A percentile compares a stretch with the other conserved stretches of the same genome.
Evolutionary conservation across 2,797 vertebrate genomes (phyloP).

Genomic region (Lagodon rhomboides): DNA sequence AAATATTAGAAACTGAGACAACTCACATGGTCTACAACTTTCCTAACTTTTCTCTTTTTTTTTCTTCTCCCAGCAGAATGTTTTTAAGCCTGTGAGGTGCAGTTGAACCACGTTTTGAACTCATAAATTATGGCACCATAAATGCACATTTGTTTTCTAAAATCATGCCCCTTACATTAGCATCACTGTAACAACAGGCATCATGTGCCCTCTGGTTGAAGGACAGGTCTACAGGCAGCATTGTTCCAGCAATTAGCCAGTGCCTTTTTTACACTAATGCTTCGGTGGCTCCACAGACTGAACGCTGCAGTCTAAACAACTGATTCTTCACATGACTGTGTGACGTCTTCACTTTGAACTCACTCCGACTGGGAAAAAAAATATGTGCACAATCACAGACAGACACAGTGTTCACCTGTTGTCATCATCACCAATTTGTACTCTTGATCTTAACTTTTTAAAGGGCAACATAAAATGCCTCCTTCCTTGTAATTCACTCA

Average conservation of each 20-base stretch:
- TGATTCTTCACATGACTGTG: background rate
- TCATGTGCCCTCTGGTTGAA: background rate
- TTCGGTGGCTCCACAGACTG: background rate
- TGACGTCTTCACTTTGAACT: background rate
- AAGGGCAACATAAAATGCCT: background rate
- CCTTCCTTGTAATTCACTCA: background rate
- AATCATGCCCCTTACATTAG: background rate
- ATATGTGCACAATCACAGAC: background rate
- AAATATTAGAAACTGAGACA: constrained; percentile 49
- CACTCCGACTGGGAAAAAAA: background rate
- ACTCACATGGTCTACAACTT: constrained; percentile 45
- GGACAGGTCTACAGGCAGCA: background rate
- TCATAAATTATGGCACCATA: constrained; percentile 22
- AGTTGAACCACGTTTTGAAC: constrained; percentile 24
- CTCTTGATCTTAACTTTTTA: background rate
- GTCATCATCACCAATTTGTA: background rate
- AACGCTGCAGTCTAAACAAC: background rate
- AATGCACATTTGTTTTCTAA: constrained; percentile 27
- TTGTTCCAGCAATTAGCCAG: constrained; percentile 2
- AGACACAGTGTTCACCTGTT: background rate
- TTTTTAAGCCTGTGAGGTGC: constrained; percentile 37
- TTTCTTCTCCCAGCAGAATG: constrained; percentile 7
- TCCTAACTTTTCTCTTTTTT: constrained; percentile 58
- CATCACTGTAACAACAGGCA: background rate
- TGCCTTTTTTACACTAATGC: background rate